Evolutionary conservation across 2,113 vertebrate species (phyloP).

Genomic region (Scophthalmus maximus): DNA sequence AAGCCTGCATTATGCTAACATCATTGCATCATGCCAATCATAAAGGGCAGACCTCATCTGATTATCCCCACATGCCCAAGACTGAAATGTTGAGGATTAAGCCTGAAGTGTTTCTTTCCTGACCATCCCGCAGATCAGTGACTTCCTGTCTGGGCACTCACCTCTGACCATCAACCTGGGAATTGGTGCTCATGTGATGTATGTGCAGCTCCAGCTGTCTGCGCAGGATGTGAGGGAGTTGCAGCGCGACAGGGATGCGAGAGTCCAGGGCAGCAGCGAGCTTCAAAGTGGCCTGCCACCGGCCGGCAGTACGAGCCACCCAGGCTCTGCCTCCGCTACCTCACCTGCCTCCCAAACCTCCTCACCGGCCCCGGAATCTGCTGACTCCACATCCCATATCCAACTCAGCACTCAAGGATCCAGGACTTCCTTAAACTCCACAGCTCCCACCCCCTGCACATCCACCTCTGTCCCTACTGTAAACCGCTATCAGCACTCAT

Average conservation of each 20-base stretch:
- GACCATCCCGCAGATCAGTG: conserved; percentile 52
- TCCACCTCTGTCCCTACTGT: background rate
- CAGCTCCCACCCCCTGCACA: background rate
- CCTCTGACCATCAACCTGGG: conserved; percentile 92
- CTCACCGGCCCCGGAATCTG: background rate
- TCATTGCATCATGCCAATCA: no score
- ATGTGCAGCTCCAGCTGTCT: conserved; percentile 94
- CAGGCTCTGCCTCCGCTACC: conserved; percentile 18
- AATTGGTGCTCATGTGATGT: conserved; percentile 94
- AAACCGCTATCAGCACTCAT: conserved; percentile 1
- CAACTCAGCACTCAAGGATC: conserved; percentile 24
- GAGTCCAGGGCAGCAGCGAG: background rate
- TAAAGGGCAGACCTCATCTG: no score
- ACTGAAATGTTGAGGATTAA: no score
- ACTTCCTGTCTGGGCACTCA: conserved; percentile 84
- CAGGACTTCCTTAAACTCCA: conserved; percentile 16
- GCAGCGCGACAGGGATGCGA: conserved; percentile 72
- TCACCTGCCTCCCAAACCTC: conserved; percentile 27
- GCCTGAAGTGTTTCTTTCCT: conserved; percentile 13
- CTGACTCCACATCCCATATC: background rate
- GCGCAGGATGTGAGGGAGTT: conserved; percentile 87
- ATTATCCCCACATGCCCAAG: no score
- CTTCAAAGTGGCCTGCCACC: background rate
- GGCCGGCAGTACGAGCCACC: background rate
- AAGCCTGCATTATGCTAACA: no score